Evolutionary conservation across 1,140 invertebrate species (phyloP), one percentile per base, ranked within the genome.

Genomic region (Achroia grisella): DNA sequence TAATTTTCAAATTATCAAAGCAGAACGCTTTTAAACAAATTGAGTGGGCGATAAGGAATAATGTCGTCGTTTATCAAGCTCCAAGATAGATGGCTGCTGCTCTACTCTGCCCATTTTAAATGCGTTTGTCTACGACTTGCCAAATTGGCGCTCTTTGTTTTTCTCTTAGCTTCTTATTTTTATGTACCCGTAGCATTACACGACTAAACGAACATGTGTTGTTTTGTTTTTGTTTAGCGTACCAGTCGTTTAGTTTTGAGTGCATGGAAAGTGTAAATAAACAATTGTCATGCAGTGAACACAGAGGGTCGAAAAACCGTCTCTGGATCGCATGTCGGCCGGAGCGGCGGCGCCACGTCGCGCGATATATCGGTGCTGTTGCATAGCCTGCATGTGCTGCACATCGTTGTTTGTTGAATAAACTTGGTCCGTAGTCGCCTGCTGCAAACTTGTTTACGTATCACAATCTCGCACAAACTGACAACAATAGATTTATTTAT

Each of bases 1-100:
- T 85, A 85, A 85, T 81, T 81, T 69, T 77, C 73, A 85, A 83
- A 85, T 85, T 83, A 85, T 85, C 77, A 83, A 83, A 81, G 78
- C 75, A 81, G 67, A 81, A 80, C 72, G 79, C 77, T 85, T 83
- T 85, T 81, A 83, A 79, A 85, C 76, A 85, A 85, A 85, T 85
- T 85, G 81, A 85, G 79, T 83, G 72, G 79, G 78, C 75, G 81
- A 85, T 85, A 85, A 85, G 74, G 69, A 85, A 81, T 85, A 85
- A 85, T 83, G 81, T 80, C 77, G 77, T 80, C 81, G 72, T 85
- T 83, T 85, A 83, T 85, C 81, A 83, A 78, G 73, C 67, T 68
- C 69, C 48, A 58, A 76, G 79, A 85, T 83, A 77, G 81, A 85
- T 85, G 76, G 71, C 65, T 60, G 62, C 71, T 66, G 74, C 70